Percentiles rank a stretch among this genome's conserved stretches.
phyloP scores from a whole-genome alignment of 2,113 vertebrate species.

The Tapirus terrestris region DNA sequence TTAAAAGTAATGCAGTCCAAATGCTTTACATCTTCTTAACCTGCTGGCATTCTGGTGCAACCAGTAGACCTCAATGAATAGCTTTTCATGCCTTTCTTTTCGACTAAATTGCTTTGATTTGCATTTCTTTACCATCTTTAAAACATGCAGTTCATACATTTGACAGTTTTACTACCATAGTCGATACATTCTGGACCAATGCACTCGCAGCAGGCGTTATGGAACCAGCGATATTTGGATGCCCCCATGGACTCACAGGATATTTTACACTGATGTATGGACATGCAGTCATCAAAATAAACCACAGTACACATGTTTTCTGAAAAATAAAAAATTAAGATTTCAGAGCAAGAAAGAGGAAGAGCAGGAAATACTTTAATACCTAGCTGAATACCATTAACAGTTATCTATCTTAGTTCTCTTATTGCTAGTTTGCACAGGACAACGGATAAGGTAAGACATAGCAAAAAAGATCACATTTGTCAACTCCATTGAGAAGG shows the following conservation, averaged over 20 bases:
- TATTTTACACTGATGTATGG: constrained; percentile 97
- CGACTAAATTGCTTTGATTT: constrained; percentile 70
- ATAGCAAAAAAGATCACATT: neutral
- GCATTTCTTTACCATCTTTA: constrained; percentile 82
- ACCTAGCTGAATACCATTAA: neutral
- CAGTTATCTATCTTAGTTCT: neutral
- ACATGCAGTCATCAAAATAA: constrained; percentile 99
- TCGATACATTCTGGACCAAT: constrained; percentile 98
- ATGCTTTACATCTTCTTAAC: constrained; percentile 75
- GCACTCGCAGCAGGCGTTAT: constrained; percentile 99
- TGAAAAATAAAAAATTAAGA: constrained; percentile 76
- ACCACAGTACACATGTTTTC: constrained; percentile 98
- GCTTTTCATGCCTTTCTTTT: constrained; percentile 52
- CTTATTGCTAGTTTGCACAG: neutral
- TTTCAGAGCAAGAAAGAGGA: constrained; percentile 32
- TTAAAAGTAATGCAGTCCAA: neutral
- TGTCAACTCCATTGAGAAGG: neutral
- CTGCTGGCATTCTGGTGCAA: constrained; percentile 55
- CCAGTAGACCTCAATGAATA: constrained; percentile 66
- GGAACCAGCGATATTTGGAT: constrained; percentile 99
- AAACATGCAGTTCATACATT: constrained; percentile 98
- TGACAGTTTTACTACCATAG: constrained; percentile 97
- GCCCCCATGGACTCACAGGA: constrained; percentile 99
- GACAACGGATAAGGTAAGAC: neutral
- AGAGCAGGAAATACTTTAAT: neutral